Conservation (phyloP, 2,113 vertebrate genomes). For the Heterotilapia buettikoferi region DNA sequence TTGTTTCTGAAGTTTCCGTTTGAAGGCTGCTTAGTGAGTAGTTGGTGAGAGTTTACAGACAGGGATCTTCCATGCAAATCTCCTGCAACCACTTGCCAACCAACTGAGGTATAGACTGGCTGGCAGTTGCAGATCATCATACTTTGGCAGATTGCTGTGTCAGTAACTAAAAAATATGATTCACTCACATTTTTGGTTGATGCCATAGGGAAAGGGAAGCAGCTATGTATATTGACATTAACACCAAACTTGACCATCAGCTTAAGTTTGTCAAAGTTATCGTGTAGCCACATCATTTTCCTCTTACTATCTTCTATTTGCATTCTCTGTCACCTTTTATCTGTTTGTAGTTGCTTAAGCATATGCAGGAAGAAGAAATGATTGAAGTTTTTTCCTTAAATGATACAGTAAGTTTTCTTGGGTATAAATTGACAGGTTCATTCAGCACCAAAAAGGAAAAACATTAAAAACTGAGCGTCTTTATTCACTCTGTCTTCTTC, state of each 20-base stretch:
- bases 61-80: background rate
- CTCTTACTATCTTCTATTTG: background rate
- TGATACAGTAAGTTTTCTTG: background rate
- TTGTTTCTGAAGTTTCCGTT: background rate
- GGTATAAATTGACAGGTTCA: background rate
- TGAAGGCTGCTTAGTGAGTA: background rate
- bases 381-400: background rate
- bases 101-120: background rate
- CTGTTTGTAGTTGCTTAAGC: background rate
- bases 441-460: background rate
- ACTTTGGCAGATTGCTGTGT: background rate
- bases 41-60: background rate
- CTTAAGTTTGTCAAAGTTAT: background rate
- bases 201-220: background rate
- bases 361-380: background rate
- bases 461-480: fast-evolving
- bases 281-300: background rate
- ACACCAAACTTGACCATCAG: background rate
- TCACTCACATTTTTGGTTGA: background rate
- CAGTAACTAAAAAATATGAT: background rate
- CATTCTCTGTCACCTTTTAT: background rate
- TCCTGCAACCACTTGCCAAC: background rate
- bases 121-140: background rate
- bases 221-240: background rate
- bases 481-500: background rate